phyloP scores from a whole-genome alignment of 2,797 vertebrate species.

The Eidolon dupreanum region DNA sequence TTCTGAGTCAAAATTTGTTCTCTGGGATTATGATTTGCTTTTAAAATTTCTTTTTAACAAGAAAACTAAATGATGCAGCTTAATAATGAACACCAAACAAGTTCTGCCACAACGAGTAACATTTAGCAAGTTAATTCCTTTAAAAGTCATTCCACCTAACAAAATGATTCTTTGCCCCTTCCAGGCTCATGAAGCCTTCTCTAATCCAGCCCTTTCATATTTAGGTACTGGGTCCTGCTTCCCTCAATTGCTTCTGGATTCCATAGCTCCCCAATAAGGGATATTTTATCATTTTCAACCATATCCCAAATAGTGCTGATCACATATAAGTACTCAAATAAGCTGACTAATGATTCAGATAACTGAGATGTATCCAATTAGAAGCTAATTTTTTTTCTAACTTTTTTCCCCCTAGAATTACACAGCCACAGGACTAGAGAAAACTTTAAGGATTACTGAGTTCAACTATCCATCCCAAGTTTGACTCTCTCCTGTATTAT shows the following conservation, averaged over 20 bases:
- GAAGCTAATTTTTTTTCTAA: not conserved
- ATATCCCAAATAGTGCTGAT: not conserved
- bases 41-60: conserved; percentile 2
- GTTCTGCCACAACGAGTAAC: not conserved
- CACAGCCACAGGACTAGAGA: not conserved
- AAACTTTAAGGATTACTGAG: not conserved
- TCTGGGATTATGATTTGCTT: not conserved
- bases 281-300: conserved; percentile 2
- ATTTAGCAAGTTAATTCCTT: not conserved
- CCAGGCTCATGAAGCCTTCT: not conserved
- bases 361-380: not conserved
- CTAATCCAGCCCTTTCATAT: not conserved
- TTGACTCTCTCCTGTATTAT: not conserved
- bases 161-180: not conserved
- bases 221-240: not conserved
- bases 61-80: not conserved
- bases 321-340: not conserved
- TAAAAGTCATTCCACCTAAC: not conserved
- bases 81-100: not conserved
- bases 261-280: not conserved
- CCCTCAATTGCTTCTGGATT: not conserved
- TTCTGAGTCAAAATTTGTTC: not conserved
- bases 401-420: not conserved
- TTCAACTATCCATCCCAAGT: not conserved
- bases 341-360: not conserved